phyloP scores from a whole-genome alignment of 2,113 vertebrate genomes.

The Sclerurus mexicanus region DNA sequence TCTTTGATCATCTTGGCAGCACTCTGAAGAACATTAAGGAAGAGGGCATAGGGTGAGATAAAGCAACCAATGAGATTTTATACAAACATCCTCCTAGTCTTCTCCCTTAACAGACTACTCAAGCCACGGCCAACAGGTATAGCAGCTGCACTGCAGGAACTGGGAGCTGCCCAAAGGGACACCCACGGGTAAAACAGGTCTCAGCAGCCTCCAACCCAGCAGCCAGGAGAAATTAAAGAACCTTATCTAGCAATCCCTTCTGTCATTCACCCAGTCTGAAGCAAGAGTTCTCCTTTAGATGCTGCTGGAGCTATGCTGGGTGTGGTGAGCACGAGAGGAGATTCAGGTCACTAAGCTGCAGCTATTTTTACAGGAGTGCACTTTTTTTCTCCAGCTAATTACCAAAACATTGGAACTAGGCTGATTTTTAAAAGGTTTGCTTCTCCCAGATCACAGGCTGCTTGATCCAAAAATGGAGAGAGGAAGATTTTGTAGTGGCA shows the following conservation, averaged over 20 bases:
- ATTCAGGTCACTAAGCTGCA: slow-evolving; percentile 23
- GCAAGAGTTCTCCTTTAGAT: not conserved
- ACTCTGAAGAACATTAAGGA: slow-evolving; percentile 70
- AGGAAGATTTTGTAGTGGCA: not conserved
- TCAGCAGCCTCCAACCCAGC: not conserved
- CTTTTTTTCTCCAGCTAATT: slow-evolving; percentile 14
- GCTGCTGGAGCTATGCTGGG: not conserved
- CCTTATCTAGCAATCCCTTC: not conserved
- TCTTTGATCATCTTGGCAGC: slow-evolving; percentile 99
- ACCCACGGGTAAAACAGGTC: not conserved
- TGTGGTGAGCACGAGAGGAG: not conserved
- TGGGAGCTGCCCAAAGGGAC: not conserved
- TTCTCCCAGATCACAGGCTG: not conserved
- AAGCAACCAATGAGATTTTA: not conserved
- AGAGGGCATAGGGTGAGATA: not conserved
- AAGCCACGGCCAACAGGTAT: not conserved
- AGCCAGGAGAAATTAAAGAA: not conserved
- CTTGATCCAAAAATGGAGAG: not conserved
- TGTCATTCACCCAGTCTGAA: not conserved
- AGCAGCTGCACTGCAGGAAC: not conserved
- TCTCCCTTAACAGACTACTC: not conserved
- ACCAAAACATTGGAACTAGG: slow-evolving; percentile 31
- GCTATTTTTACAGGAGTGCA: slow-evolving; percentile 40
- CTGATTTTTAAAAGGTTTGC: not conserved
- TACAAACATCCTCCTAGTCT: not conserved